phyloP scores from a whole-genome alignment of 1,140 invertebrate genomes.

The Drosophila truncata region DNA sequence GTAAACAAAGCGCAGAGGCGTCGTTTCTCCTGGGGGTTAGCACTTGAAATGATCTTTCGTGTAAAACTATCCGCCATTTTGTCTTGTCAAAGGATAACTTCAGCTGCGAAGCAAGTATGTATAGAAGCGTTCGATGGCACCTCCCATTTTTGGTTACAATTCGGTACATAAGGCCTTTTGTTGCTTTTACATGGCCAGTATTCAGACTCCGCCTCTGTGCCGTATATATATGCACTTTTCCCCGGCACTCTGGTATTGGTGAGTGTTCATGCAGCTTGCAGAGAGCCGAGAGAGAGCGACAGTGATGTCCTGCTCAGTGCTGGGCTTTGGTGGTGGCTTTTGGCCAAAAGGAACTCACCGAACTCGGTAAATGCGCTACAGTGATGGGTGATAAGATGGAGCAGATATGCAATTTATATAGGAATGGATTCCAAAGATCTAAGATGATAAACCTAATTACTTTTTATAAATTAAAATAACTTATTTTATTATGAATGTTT shows the following conservation, averaged over 20 bases:
- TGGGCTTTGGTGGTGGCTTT: slow-evolving; percentile 60
- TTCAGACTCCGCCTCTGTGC: slow-evolving; percentile 78
- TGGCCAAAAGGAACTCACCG: slow-evolving; percentile 33
- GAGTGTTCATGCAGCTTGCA: slow-evolving; percentile 51
- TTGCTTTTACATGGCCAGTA: slow-evolving; percentile 35
- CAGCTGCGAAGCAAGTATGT: slow-evolving; percentile 1
- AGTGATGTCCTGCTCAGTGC: slow-evolving; percentile 19
- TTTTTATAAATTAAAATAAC: not conserved
- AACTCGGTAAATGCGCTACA: slow-evolving; percentile 59
- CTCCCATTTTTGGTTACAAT: slow-evolving; percentile 46
- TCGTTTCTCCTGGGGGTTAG: slow-evolving; percentile 31
- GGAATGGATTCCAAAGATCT: too few species aligned
- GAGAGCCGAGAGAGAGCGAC: slow-evolving; percentile 50
- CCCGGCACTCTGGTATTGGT: slow-evolving; percentile 61
- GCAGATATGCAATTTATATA: not conserved
- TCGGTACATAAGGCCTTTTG: slow-evolving; percentile 60
- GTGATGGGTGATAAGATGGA: not conserved
- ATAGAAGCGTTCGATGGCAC: slow-evolving; percentile 39
- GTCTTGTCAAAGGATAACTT: slow-evolving; percentile 28
- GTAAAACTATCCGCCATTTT: slow-evolving; percentile 63
- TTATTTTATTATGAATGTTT: not conserved
- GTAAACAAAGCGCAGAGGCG: slow-evolving; percentile 83
- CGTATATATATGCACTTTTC: slow-evolving; percentile 63
- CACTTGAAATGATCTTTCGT: slow-evolving; percentile 14
- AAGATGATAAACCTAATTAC: too few species aligned